Conservation (phyloP, 2,888 invertebrate species). For the Adelphocoris suturalis region DNA sequence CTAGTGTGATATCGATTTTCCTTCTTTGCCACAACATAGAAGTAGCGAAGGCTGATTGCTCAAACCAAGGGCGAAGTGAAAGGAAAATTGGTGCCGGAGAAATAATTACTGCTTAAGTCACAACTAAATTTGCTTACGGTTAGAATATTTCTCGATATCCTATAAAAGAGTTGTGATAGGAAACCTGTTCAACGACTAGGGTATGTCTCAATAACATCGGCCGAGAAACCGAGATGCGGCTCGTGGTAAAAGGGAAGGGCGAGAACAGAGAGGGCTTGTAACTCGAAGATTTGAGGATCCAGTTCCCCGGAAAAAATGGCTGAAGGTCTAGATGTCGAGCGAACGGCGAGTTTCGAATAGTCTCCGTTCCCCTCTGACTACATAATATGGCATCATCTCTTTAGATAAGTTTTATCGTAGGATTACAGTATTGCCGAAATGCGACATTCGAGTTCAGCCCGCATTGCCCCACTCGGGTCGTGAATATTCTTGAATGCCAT, state of each 20-base stretch:
- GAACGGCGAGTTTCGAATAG: neutral
- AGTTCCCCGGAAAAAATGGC: conserved; percentile 3
- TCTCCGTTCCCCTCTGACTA: neutral
- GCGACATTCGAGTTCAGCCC: neutral
- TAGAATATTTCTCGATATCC: neutral
- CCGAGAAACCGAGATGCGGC: conserved; percentile 2
- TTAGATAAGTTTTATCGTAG: neutral
- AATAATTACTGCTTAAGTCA: too few species aligned
- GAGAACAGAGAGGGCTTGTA: neutral
- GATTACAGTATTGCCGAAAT: neutral
- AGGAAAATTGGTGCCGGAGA: too few species aligned
- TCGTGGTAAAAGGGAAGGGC: neutral
- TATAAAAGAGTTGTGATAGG: neutral
- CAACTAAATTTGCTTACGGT: too few species aligned
- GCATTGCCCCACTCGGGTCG: neutral
- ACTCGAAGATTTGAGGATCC: conserved; percentile 27
- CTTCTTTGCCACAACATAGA: too few species aligned
- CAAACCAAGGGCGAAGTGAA: too few species aligned
- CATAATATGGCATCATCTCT: neutral
- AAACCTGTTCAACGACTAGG: neutral
- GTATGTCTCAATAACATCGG: conserved; percentile 26
- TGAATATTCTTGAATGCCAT: neutral
- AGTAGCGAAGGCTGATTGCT: too few species aligned
- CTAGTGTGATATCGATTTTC: too few species aligned
- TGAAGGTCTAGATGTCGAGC: neutral